Percentiles rank a stretch among this genome's conserved stretches.
Conservation (phyloP, 2,113 vertebrate genomes). For the Columbina picui region DNA sequence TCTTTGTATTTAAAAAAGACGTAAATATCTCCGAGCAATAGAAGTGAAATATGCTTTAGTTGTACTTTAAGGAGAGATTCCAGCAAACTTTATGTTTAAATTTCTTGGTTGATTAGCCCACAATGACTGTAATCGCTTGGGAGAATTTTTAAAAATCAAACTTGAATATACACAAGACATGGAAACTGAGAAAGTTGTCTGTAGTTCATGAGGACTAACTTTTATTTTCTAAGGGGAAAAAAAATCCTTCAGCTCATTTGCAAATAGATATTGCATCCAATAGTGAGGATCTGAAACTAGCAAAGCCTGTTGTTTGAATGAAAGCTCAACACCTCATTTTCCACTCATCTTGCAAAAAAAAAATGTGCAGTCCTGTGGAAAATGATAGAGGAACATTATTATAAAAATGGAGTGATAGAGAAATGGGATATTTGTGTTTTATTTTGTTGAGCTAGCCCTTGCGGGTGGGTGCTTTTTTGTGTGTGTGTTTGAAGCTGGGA, state of each 20-base stretch:
- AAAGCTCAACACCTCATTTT: constrained; percentile 16
- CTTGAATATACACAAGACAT: not conserved
- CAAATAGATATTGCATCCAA: not conserved
- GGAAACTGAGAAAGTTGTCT: constrained; percentile 2
- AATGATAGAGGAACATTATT: not conserved
- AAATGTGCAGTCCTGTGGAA: not conserved
- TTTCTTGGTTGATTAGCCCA: constrained; percentile 63
- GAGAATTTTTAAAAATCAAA: constrained; percentile 41
- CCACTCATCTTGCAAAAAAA: not conserved
- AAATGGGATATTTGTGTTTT: not conserved
- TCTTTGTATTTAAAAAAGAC: not conserved
- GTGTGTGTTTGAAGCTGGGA: not conserved
- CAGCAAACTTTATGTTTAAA: constrained; percentile 60
- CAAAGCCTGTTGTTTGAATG: not conserved
- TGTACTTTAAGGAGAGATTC: constrained; percentile 25
- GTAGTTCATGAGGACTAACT: not conserved
- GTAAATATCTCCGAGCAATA: constrained; percentile 30
- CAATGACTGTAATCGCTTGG: constrained; percentile 47
- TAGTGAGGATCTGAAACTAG: not conserved
- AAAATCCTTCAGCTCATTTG: not conserved
- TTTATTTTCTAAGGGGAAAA: not conserved
- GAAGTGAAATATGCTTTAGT: constrained; percentile 48
- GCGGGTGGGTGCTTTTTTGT: accelerated
- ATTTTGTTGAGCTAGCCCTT: not conserved
- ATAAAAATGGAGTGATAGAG: not conserved